A percentile compares a stretch with the other conserved stretches of the same genome.
Evolutionary conservation across 35 echinoderm and acorn worm species (phyloP).

Genomic region (Eucidaris tribuloides): DNA sequence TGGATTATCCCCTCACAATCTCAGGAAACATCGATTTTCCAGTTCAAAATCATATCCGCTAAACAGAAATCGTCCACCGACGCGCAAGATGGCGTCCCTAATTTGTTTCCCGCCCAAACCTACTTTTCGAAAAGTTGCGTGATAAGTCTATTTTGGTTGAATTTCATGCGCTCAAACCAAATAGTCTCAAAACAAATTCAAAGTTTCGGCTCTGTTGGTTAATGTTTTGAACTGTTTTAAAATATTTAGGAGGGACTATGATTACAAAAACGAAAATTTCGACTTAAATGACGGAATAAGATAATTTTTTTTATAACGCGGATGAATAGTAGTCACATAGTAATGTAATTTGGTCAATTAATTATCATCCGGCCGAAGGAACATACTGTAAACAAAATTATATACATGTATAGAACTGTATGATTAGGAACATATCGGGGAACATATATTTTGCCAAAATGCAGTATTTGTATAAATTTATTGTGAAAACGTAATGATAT

Average conservation of each 20-base stretch:
- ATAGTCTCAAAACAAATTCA: background rate
- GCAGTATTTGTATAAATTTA: no score
- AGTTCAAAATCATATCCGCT: background rate
- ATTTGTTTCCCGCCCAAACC: constrained; percentile 60
- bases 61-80: background rate
- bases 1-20: no score
- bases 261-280: background rate
- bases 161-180: background rate
- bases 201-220: background rate
- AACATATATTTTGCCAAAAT: no score
- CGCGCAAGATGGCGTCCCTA: constrained; percentile 46
- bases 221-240: background rate
- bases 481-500: no score
- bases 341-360: no score
- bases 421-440: no score
- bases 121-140: constrained; percentile 22
- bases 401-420: no score
- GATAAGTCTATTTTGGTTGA: background rate
- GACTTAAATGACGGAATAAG: background rate
- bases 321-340: no score
- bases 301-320: background rate
- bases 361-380: no score
- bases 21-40: background rate
- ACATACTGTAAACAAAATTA: no score
- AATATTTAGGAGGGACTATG: background rate